Percentiles rank a stretch among this genome's conserved stretches.
These are phyloP conservation scores for Therioaphis trifolii DNA, from an alignment of 2,888 invertebrate genomes.

Conservation along the genomic window DNA sequence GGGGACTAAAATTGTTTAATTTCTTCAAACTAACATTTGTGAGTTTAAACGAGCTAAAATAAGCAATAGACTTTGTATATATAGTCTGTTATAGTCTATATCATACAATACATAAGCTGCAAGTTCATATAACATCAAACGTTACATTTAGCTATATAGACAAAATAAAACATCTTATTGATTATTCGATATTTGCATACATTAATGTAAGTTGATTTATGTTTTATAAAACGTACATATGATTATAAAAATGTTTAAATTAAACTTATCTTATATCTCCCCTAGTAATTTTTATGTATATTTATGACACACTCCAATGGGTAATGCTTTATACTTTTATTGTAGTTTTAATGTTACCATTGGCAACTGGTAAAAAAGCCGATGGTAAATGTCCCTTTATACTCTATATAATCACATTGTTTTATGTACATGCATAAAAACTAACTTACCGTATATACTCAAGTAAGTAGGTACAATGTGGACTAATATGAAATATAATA, in stretches of 20 bases:
- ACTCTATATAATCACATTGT: not conserved
- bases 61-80: too few species aligned
- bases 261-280: constrained; percentile 56
- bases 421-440: not conserved
- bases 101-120: too few species aligned
- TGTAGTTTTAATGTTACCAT: constrained; percentile 54
- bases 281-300: constrained; percentile 41
- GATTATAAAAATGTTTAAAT: constrained; percentile 44
- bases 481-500: too few species aligned
- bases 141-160: constrained; percentile 13
- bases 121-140: too few species aligned
- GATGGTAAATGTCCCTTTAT: not conserved
- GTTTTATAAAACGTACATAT: constrained; percentile 28
- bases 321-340: constrained; percentile 39
- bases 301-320: constrained; percentile 55
- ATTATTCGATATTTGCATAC: not conserved
- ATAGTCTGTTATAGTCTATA: too few species aligned
- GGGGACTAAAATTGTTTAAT: too few species aligned
- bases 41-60: too few species aligned
- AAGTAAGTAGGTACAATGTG: too few species aligned
- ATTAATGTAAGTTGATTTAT: constrained; percentile 16
- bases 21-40: too few species aligned
- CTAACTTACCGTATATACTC: not conserved
- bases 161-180: constrained; percentile 20
- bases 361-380: constrained; percentile 41